Base-by-base conservation (phyloP, 2,797 vertebrate genomes). In the Poliocrania exsul region DNA sequence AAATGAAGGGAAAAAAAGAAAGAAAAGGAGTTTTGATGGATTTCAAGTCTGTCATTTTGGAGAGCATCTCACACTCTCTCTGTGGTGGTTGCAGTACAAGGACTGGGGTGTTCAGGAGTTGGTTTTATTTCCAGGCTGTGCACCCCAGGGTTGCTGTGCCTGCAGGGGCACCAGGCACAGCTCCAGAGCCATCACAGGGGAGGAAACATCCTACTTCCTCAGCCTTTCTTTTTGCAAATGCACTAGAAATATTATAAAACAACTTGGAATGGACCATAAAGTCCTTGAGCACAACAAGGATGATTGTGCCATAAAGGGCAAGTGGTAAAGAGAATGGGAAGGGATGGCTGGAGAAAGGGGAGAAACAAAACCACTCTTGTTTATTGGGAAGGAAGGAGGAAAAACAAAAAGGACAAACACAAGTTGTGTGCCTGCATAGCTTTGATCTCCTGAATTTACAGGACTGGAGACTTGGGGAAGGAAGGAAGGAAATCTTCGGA, bases 271-370 rank as follows among this genome's bases (percentile, higher is more conserved):
- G 35, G 67, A 44, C 56, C 60, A 13, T 44, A 4, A 51, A 15
- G 54, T 15, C 77, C 57, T 69, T 58, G 29, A 74, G 58, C 15
- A 37, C 61, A 83, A 91, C 17, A 65, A 51, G 71, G 24, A 19
- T 23, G 67, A 84, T 65, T 90, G 70, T 90, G 66, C n/a, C 38
- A 2, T 31, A 90, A 93, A 95, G 96, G 88, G 70, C 80, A 88
- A 92, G 28, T 0, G 66, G 54, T 61, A 11, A 86, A 51, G 42
- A 28, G 54, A 74, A 61, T 0, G 5, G 83, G 70, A 78, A 81
- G 73, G 58, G 37, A 18, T 26, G 69, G 70, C 31, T 35, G 46
- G 57, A 91, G 74, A 91, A 91, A 73, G 40, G 81, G 67, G 77
- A 73, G 71, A 51, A 85, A 93, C 81, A 89, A 87, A 60, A 33